Percentiles rank a stretch among this genome's conserved stretches.
These are phyloP conservation scores for Mythimna impura DNA, from an alignment of 2,888 invertebrate species.

Conservation along the genomic window DNA sequence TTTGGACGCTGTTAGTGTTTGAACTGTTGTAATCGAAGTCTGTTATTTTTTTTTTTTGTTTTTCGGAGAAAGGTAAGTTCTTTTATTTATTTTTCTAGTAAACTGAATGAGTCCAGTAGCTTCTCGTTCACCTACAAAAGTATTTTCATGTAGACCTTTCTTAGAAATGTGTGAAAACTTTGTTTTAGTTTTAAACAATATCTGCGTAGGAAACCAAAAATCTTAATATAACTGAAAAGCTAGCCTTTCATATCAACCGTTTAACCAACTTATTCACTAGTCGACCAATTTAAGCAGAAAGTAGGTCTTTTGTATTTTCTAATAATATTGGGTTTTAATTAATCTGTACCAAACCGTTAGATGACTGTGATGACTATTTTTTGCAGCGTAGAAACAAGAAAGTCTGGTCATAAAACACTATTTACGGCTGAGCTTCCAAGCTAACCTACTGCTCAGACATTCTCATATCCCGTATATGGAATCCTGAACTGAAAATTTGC, in stretches of 20 bases:
- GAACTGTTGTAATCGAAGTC: slow-evolving; percentile 45
- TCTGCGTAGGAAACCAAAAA: not conserved
- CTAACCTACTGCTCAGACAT: slow-evolving; percentile 1
- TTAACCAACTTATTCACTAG: not conserved
- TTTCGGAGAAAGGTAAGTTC: slow-evolving; percentile 61
- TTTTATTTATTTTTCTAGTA: slow-evolving; percentile 34
- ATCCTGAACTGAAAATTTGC: slow-evolving; percentile 52
- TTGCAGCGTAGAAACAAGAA: slow-evolving; percentile 55
- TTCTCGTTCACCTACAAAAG: slow-evolving; percentile 1
- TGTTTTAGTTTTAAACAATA: not conserved
- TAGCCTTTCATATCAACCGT: not conserved
- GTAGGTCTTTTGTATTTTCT: slow-evolving; percentile 6
- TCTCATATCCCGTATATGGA: slow-evolving; percentile 42
- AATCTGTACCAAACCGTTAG: slow-evolving; percentile 59
- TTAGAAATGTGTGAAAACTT: not conserved
- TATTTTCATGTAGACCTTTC: not conserved
- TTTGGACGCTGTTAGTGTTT: slow-evolving; percentile 59
- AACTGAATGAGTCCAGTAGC: slow-evolving; percentile 24
- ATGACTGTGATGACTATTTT: slow-evolving; percentile 36
- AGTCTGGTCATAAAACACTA: slow-evolving; percentile 49
- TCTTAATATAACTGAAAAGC: not conserved
- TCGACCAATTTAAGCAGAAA: not conserved
- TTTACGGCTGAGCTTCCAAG: slow-evolving; percentile 29
- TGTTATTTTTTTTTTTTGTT: slow-evolving; percentile 29
- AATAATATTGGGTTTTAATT: slow-evolving; percentile 6